These are phyloP conservation scores for Crax fasciolata DNA, from an alignment of 2,797 vertebrate genomes.

Conservation along the genomic window DNA sequence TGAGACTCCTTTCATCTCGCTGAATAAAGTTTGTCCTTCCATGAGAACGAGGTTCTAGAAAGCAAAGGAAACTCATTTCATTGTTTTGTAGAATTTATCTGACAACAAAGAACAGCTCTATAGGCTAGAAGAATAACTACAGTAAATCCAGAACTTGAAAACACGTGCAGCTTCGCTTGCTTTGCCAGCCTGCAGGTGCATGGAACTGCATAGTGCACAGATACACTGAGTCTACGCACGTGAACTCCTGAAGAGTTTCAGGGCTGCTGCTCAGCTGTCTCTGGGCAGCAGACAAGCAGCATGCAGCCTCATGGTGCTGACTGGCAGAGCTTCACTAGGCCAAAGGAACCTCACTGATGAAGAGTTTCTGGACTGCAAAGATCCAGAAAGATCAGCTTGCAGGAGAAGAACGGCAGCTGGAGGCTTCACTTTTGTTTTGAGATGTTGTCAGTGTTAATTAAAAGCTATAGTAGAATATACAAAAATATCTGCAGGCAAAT, in stretches of 20 bases:
- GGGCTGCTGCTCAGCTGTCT: fast-evolving
- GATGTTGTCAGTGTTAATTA: neutral
- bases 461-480: neutral
- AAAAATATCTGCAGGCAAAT: neutral
- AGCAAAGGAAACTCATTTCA: neutral
- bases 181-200: neutral
- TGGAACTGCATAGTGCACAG: neutral
- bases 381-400: neutral
- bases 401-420: neutral
- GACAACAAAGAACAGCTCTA: neutral
- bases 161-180: neutral
- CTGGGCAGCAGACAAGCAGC: neutral
- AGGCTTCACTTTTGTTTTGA: neutral
- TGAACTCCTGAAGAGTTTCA: neutral
- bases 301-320: fast-evolving
- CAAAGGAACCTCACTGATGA: neutral
- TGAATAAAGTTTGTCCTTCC: conserved; percentile 82
- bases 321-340: too few relatives aligned
- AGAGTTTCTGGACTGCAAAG: neutral
- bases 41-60: conserved; percentile 78
- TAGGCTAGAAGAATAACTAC: neutral
- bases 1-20: conserved; percentile 82
- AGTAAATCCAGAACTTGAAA: neutral
- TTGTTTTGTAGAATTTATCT: neutral
- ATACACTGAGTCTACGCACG: neutral